Evolutionary conservation across 2,797 vertebrate genomes (phyloP).

Genomic region (Todus mexicanus): DNA sequence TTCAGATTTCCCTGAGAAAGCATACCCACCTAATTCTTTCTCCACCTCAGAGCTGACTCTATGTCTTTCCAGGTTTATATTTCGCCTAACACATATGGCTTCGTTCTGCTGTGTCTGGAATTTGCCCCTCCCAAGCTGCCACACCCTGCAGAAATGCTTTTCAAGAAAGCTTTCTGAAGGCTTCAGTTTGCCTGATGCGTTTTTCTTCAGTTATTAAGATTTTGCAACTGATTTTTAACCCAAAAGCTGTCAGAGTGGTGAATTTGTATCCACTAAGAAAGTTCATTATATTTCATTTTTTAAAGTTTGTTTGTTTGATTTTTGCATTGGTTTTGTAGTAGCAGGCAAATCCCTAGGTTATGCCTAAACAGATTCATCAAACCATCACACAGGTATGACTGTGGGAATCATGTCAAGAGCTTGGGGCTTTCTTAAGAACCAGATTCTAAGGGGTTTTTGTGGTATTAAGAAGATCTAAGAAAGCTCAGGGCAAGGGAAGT

Average conservation of each 20-base stretch:
- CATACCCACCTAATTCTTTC: constrained; percentile 25
- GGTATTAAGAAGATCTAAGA: not conserved
- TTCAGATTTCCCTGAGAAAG: constrained; percentile 46
- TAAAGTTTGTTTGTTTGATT: no score
- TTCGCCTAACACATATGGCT: constrained; percentile 61
- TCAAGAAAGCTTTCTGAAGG: not conserved
- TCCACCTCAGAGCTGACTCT: not conserved
- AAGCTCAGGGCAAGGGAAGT: not conserved
- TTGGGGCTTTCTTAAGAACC: not conserved
- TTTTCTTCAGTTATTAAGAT: not conserved
- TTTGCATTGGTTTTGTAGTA: not conserved
- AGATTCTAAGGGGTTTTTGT: not conserved
- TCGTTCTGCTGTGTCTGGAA: constrained; percentile 59
- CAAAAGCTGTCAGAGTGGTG: not conserved
- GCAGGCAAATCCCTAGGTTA: not conserved
- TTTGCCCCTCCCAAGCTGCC: constrained; percentile 40
- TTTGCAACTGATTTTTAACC: constrained; percentile 10
- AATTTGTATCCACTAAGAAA: not conserved
- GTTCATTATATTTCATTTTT: not conserved
- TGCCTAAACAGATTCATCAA: not conserved
- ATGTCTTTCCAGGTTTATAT: constrained; percentile 41
- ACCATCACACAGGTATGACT: not conserved
- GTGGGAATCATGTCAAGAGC: not conserved
- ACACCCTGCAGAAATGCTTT: constrained; percentile 37
- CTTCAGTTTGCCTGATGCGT: not conserved